A percentile compares a stretch with the other conserved stretches of the same genome.
These are phyloP conservation scores for Heptranchias perlo DNA, from an alignment of 2,113 vertebrate species.

Conservation along the genomic window DNA sequence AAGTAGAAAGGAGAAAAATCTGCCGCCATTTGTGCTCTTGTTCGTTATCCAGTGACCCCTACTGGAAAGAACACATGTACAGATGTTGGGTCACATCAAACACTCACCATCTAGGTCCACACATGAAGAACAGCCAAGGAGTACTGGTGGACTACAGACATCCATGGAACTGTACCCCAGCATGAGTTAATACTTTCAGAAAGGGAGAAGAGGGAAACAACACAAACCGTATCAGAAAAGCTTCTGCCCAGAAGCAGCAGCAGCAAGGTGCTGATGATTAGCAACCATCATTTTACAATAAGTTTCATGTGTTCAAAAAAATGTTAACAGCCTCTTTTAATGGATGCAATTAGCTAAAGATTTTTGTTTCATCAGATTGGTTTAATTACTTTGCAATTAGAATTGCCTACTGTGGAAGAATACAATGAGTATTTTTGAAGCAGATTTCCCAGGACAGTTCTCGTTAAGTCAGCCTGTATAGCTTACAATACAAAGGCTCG, in stretches of 20 bases:
- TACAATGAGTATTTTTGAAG: background rate
- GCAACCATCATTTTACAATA: background rate
- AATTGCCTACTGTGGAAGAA: background rate
- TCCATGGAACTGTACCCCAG: too few species aligned
- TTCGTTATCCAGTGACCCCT: too few species aligned
- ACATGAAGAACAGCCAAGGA: too few species aligned
- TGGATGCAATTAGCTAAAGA: constrained; percentile 27
- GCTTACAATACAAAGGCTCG: background rate
- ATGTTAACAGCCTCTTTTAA: constrained; percentile 22
- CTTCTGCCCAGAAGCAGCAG: too few species aligned
- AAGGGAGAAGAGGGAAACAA: background rate
- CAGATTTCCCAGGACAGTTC: constrained; percentile 6
- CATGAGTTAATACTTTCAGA: background rate
- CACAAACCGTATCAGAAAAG: too few species aligned
- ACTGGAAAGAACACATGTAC: too few species aligned
- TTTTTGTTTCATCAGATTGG: constrained; percentile 31
- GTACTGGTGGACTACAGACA: too few species aligned
- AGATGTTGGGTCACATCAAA: too few species aligned
- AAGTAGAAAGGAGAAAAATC: too few species aligned
- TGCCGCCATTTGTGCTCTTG: too few species aligned
- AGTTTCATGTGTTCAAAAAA: constrained; percentile 12
- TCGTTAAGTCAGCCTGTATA: background rate
- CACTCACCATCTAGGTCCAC: too few species aligned
- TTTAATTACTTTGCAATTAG: constrained; percentile 35
- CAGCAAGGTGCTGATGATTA: background rate